Evolutionary conservation across 2,113 vertebrate genomes (phyloP).

Genomic region (Myotis davidii): DNA sequence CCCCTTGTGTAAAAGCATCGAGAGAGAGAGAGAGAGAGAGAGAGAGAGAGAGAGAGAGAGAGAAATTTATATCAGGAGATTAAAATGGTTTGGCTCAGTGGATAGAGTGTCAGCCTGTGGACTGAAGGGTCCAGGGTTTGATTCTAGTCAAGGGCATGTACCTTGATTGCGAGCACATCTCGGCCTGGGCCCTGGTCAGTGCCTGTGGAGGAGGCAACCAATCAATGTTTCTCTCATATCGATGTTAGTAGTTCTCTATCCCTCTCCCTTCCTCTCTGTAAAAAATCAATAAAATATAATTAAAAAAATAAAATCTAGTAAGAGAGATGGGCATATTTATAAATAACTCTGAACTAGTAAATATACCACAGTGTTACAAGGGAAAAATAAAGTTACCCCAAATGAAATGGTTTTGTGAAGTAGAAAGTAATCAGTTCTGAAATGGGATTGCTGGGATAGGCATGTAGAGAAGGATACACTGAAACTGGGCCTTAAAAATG

Average conservation of each 20-base stretch:
- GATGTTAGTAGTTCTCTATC: too few relatives aligned
- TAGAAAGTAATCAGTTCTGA: neutral
- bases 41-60: too few relatives aligned
- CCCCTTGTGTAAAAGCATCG: neutral
- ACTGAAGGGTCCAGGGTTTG: too few relatives aligned
- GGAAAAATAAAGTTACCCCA: neutral
- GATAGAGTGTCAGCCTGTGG: too few relatives aligned
- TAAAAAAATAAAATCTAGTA: neutral
- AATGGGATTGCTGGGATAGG: neutral
- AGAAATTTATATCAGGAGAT: neutral
- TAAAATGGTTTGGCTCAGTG: neutral
- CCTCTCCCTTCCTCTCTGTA: too few relatives aligned
- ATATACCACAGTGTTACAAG: neutral
- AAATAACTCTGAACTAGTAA: neutral
- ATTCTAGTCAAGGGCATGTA: too few relatives aligned
- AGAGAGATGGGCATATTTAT: neutral
- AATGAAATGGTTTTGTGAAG: neutral
- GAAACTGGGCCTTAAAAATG: neutral
- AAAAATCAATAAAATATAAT: too few relatives aligned
- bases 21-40: too few relatives aligned
- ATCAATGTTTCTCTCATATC: too few relatives aligned
- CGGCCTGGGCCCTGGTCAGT: too few relatives aligned
- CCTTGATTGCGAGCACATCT: too few relatives aligned
- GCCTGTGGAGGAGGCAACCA: too few relatives aligned
- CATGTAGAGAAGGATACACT: neutral